Evolutionary conservation across 2,888 invertebrate genomes (phyloP).

Genomic region (Lycophotia porphyrea): DNA sequence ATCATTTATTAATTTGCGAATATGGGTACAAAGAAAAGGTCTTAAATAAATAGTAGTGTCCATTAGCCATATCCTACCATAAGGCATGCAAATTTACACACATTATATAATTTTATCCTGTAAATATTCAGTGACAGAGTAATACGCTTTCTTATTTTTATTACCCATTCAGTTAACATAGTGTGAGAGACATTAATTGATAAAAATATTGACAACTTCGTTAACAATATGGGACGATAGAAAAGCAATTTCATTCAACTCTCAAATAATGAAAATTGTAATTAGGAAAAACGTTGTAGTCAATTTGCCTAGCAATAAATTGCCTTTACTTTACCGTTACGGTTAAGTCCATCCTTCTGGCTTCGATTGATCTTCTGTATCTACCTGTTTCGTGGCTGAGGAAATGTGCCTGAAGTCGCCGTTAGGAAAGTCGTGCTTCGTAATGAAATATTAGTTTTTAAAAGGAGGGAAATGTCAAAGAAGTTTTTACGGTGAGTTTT

Average conservation of each 20-base stretch:
- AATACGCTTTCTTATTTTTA: no score
- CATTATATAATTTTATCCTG: no score
- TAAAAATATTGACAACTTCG: background rate
- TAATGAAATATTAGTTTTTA: constrained; percentile 58
- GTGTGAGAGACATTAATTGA: background rate
- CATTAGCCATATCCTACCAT: no score
- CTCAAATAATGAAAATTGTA: background rate
- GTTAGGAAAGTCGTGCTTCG: constrained; percentile 26
- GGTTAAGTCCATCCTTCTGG: background rate
- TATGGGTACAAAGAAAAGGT: no score
- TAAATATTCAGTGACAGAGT: no score
- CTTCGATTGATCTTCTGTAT: constrained; percentile 1
- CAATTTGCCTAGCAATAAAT: background rate
- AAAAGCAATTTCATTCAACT: background rate
- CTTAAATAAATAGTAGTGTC: no score
- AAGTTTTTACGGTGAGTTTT: constrained; percentile 41
- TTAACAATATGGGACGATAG: background rate
- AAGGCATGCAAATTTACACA: no score
- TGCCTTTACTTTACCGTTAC: background rate
- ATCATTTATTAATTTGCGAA: no score
- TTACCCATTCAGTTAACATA: background rate
- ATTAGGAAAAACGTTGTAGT: background rate
- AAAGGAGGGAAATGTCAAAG: constrained; percentile 44
- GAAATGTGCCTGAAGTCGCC: constrained; percentile 30
- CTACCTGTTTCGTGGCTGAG: background rate